Conservation (phyloP, 1,140 invertebrate genomes). For the Bacillus rossius region DNA sequence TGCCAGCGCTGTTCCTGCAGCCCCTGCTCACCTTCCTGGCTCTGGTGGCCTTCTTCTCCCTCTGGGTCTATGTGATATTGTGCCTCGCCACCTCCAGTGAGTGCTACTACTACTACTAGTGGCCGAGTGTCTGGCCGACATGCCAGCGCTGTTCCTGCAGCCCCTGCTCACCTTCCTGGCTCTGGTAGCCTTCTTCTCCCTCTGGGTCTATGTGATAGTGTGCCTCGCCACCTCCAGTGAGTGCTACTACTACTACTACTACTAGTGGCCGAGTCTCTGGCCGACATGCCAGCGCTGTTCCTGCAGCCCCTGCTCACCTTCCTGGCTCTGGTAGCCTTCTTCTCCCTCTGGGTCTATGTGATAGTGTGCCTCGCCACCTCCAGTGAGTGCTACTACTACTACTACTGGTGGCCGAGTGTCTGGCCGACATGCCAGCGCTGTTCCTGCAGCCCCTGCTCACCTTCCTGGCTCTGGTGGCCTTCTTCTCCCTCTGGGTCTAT, state of each 20-base stretch:
- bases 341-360: constrained; percentile 78
- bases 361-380: constrained; percentile 65
- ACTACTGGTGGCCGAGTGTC: no score
- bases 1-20: constrained; percentile 83
- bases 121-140: no score
- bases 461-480: constrained; percentile 68
- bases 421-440: constrained; percentile 74
- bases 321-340: constrained; percentile 67
- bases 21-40: constrained; percentile 80
- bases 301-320: constrained; percentile 86
- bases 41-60: constrained; percentile 71
- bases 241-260: no score
- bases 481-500: constrained; percentile 80
- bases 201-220: constrained; percentile 77
- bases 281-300: constrained; percentile 76
- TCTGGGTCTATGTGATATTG: constrained; percentile 77
- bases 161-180: constrained; percentile 80
- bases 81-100: constrained; percentile 65
- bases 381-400: no score
- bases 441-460: constrained; percentile 85
- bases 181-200: constrained; percentile 71
- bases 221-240: constrained; percentile 65
- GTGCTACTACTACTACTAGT: no score
- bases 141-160: constrained; percentile 83
- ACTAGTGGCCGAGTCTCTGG: no score